Base-by-base conservation (phyloP, 1,140 invertebrate species). In the Cherax destructor region DNA sequence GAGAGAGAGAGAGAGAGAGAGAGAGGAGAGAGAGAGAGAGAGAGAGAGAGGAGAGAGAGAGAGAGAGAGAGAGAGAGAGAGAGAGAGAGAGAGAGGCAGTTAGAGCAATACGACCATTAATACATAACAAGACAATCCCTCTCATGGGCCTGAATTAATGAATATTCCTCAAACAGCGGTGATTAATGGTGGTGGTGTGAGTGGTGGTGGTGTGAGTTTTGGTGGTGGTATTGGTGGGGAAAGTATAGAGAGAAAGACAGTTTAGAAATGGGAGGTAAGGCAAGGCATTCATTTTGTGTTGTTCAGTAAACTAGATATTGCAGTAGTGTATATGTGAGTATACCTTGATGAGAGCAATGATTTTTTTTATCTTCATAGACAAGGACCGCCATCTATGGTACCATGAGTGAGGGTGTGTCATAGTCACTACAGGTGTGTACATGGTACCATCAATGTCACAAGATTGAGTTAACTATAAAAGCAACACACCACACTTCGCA, bases 1-100 rank as follows among this genome's bases (percentile, higher is more conserved):
- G 65, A 69, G 65, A 69, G 65, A 69, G 65, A 69, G 65, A 69
- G 65, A 69, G 65, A 69, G 65, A 69, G 65, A 69, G 65, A 69
- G 65, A 69, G 65, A 69, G 65, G 69, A 30, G 30, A n/a, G 11
- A 74, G 69, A 30, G 30, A 7, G 69, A 74, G 69, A 30, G 30
- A 30, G 69, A 74, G 69, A 30, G 30, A 30, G 69, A 74, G 11
- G 30, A 41, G 30, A 41, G 30, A 41, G 30, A 41, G 30, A 69
- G 65, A 69, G 65, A 69, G 65, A 69, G 65, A 69, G 65, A 69
- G 65, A 69, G 65, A 69, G 65, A 69, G 65, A 69, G 65, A 69
- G 65, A 69, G 65, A 69, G 65, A 69, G 65, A 69, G 65, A 69
- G 65, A 69, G 65, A 69, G 65, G n/a, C n/a, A n/a, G n/a, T n/a